These are phyloP conservation scores for Cyprinus carpio DNA, from an alignment of 2,113 vertebrate species.

Conservation along the genomic window DNA sequence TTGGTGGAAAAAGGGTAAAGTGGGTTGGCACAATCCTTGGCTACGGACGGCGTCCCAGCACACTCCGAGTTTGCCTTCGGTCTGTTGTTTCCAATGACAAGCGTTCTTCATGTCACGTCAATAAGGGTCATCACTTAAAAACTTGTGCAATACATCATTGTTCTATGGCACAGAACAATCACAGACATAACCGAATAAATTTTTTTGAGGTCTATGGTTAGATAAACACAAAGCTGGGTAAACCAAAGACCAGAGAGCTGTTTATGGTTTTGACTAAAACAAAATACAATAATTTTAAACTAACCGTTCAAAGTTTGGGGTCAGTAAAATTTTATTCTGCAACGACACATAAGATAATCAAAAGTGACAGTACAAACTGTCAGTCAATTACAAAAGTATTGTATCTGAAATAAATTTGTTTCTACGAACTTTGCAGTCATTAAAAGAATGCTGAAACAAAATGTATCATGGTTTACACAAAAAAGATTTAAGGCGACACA, in stretches of 20 bases:
- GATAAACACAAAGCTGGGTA: not conserved
- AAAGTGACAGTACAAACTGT: too few relatives aligned
- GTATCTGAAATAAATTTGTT: too few relatives aligned
- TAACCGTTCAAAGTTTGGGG: too few relatives aligned
- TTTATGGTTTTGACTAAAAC: too few relatives aligned
- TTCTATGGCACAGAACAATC: not conserved
- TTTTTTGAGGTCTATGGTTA: not conserved
- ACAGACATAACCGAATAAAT: not conserved
- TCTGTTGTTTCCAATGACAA: conserved; percentile 99
- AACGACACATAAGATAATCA: too few relatives aligned
- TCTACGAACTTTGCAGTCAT: too few relatives aligned
- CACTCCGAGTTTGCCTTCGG: conserved; percentile 99
- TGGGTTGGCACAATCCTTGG: conserved; percentile 82
- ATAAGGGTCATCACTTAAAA: conserved; percentile 26
- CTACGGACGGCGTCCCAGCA: conserved; percentile 97
- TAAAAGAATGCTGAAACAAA: too few relatives aligned
- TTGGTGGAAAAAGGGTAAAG: conserved; percentile 57
- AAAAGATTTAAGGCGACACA: too few relatives aligned
- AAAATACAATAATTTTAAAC: too few relatives aligned
- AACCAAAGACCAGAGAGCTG: not conserved
- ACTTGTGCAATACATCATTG: not conserved
- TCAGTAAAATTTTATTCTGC: too few relatives aligned
- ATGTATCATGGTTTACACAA: too few relatives aligned
- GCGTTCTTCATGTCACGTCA: conserved; percentile 98
- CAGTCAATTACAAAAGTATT: too few relatives aligned